Evolutionary conservation across 2,113 vertebrate species (phyloP).

Genomic region (Oreochromis spilurus): DNA sequence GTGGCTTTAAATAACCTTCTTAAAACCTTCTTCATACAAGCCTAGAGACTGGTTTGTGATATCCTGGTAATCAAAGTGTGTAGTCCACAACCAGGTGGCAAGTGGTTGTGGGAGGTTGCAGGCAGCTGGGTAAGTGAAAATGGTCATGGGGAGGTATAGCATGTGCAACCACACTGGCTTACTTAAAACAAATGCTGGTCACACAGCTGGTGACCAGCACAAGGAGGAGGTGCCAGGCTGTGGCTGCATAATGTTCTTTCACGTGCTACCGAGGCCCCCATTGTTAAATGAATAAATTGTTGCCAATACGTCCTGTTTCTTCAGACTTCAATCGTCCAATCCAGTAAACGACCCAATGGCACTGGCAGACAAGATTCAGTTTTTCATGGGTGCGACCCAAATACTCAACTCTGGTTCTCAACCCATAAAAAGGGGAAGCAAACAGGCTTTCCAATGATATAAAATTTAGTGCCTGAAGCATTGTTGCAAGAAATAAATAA

Average conservation of each 20-base stretch:
- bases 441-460: background rate
- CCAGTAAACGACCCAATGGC: background rate
- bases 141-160: background rate
- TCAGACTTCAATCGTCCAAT: background rate
- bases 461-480: background rate
- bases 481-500: background rate
- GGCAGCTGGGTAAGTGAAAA: too few species aligned
- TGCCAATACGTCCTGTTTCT: background rate
- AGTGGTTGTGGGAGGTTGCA: background rate
- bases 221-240: background rate
- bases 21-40: background rate
- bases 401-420: background rate
- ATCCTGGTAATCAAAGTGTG: background rate
- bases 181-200: background rate
- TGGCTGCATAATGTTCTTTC: background rate
- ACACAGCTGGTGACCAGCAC: background rate
- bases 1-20: background rate
- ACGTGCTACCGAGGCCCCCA: background rate
- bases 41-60: background rate
- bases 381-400: background rate
- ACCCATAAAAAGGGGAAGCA: background rate
- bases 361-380: background rate
- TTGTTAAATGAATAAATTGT: background rate
- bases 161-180: background rate
- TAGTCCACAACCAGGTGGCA: background rate